Percentiles rank a stretch among this genome's conserved stretches.
These are phyloP conservation scores for Syrphus vitripennis DNA, from an alignment of 2,888 invertebrate genomes.

Conservation along the genomic window DNA sequence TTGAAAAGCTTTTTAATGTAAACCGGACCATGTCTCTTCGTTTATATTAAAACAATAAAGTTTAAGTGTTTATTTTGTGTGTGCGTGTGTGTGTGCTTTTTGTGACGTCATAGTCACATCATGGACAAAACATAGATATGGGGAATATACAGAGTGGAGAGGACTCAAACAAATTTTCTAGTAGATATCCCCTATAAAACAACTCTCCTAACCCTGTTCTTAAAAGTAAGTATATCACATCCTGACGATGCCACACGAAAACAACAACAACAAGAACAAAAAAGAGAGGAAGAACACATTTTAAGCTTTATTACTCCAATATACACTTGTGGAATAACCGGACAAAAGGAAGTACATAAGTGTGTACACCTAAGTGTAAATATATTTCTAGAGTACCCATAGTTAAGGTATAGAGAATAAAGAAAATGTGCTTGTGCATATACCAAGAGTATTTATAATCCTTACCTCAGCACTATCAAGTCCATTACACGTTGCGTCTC, in stretches of 20 bases:
- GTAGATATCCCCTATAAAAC: background rate
- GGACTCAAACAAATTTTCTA: slow-evolving; percentile 14
- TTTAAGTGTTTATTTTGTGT: background rate
- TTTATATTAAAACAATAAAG: slow-evolving; percentile 19
- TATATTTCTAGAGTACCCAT: too few species aligned
- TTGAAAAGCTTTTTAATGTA: slow-evolving; percentile 32
- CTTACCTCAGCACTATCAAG: slow-evolving; percentile 91
- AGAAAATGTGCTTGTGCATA: background rate
- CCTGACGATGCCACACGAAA: background rate
- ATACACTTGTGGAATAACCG: background rate
- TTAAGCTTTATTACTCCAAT: slow-evolving; percentile 28
- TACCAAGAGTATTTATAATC: slow-evolving; percentile 65
- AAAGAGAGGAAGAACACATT: slow-evolving; percentile 24
- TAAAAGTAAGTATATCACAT: background rate
- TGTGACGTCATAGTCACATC: background rate
- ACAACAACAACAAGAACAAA: background rate
- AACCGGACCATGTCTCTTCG: slow-evolving; percentile 21
- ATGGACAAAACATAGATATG: background rate
- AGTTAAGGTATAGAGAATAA: background rate
- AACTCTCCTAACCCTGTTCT: background rate
- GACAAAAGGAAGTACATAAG: background rate
- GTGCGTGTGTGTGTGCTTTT: background rate
- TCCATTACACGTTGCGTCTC: slow-evolving; percentile 96
- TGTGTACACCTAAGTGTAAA: background rate
- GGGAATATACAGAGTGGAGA: background rate